Percentiles rank a stretch among this genome's conserved stretches.
phyloP scores from a whole-genome alignment of 2,113 vertebrate genomes.

The Paramisgurnus dabryanus region DNA sequence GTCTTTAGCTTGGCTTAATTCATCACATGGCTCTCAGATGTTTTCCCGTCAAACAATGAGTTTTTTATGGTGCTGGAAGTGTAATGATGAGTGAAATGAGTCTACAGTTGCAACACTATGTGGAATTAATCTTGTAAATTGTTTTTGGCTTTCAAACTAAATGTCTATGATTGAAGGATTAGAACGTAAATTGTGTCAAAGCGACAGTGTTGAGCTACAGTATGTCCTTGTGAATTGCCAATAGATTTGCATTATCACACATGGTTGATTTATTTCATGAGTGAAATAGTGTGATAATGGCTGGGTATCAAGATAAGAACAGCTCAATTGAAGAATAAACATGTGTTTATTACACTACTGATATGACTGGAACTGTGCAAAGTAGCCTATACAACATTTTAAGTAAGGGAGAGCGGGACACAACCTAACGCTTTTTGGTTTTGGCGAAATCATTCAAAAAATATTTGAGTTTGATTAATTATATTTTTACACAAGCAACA shows the following conservation, averaged over 20 bases:
- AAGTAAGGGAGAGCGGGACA: no score
- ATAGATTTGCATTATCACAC: not conserved
- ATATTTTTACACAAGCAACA: no score
- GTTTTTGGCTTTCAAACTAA: constrained; percentile 21
- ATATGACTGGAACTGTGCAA: no score
- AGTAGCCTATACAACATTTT: no score
- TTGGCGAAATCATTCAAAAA: no score
- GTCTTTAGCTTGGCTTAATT: constrained; percentile 1
- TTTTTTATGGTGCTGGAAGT: not conserved
- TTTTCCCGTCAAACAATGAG: not conserved
- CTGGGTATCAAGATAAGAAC: no score
- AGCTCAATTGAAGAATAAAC: no score
- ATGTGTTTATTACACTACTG: no score
- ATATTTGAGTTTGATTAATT: no score
- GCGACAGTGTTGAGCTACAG: not conserved
- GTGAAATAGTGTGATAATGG: not conserved
- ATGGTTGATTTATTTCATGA: not conserved
- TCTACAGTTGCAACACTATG: constrained; percentile 1
- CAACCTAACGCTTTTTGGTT: no score
- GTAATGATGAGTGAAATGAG: constrained; percentile 8
- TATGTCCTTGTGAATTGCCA: not conserved
- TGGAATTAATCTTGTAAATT: constrained; percentile 12
- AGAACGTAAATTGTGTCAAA: constrained; percentile 30
- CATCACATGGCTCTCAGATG: constrained; percentile 16
- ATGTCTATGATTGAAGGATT: constrained; percentile 14